Conservation (phyloP, 2,888 invertebrate genomes). For the Chaitophorus viminalis region DNA sequence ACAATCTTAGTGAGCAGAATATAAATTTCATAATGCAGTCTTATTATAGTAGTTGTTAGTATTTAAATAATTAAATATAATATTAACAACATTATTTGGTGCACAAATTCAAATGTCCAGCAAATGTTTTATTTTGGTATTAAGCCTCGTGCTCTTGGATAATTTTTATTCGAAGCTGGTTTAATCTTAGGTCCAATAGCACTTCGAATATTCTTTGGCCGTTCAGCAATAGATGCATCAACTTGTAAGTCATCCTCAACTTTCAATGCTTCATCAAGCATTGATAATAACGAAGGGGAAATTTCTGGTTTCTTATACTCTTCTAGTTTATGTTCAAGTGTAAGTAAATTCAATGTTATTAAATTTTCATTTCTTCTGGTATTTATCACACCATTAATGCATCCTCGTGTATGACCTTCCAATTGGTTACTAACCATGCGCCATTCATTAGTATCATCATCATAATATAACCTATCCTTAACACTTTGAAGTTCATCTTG, state of each 20-base stretch:
- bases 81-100: constrained; percentile 47
- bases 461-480: constrained; percentile 78
- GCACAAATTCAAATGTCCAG: constrained; percentile 38
- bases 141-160: constrained; percentile 65
- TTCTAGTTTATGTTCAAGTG: constrained; percentile 80
- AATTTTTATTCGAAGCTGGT: constrained; percentile 62
- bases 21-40: constrained; percentile 54
- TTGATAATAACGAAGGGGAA: constrained; percentile 78
- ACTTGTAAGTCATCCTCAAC: constrained; percentile 67
- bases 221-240: constrained; percentile 64
- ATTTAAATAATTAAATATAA: constrained; percentile 42
- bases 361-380: constrained; percentile 73
- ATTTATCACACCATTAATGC: constrained; percentile 65
- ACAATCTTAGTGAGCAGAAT: constrained; percentile 38
- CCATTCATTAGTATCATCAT: constrained; percentile 87
- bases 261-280: constrained; percentile 72
- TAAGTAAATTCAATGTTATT: constrained; percentile 78
- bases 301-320: constrained; percentile 78
- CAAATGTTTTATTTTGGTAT: constrained; percentile 65
- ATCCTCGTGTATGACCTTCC: constrained; percentile 61
- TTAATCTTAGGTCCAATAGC: constrained; percentile 62
- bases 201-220: constrained; percentile 60
- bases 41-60: constrained; percentile 46
- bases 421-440: constrained; percentile 67
- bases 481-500: constrained; percentile 81